These are phyloP conservation scores for Scylla paramamosain DNA, from an alignment of 1,140 invertebrate genomes.

Conservation along the genomic window DNA sequence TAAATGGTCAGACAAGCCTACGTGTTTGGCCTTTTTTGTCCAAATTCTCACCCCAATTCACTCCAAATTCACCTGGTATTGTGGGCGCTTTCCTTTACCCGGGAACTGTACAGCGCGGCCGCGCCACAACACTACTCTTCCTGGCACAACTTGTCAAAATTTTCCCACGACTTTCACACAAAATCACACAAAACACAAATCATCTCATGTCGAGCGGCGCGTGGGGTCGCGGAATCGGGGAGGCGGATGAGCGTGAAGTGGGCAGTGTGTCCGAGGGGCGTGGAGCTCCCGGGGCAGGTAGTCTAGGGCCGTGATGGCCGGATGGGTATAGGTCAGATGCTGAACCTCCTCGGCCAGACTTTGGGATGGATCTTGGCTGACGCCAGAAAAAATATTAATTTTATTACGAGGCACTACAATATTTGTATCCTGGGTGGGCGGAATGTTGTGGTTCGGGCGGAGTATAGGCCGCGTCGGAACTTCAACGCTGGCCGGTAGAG, in stretches of 20 bases:
- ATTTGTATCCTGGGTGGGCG: conserved; percentile 65
- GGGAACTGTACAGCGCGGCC: conserved; percentile 50
- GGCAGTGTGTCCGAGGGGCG: conserved; percentile 31
- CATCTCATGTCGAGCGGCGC: conserved; percentile 70
- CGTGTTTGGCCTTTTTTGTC: conserved; percentile 69
- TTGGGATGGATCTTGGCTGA: neutral
- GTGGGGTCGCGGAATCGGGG: conserved; percentile 48
- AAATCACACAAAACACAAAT: conserved; percentile 74
- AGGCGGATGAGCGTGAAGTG: conserved; percentile 26
- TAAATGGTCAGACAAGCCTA: conserved; percentile 72
- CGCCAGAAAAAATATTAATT: neutral
- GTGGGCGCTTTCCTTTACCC: conserved; percentile 54
- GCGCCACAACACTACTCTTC: conserved; percentile 60
- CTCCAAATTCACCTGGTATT: conserved; percentile 73
- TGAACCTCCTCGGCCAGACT: neutral
- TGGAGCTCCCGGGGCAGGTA: conserved; percentile 38
- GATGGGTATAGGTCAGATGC: neutral
- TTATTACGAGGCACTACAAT: conserved; percentile 55
- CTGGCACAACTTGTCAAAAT: conserved; percentile 70
- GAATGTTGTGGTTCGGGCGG: conserved; percentile 37
- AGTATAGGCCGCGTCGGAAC: conserved; percentile 36
- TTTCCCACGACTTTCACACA: conserved; percentile 71
- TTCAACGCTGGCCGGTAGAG: conserved; percentile 64
- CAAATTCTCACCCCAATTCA: conserved; percentile 72
- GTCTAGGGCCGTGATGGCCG: neutral